Evolutionary conservation across 2,797 vertebrate genomes (phyloP).

Genomic region (Fratercula arctica): DNA sequence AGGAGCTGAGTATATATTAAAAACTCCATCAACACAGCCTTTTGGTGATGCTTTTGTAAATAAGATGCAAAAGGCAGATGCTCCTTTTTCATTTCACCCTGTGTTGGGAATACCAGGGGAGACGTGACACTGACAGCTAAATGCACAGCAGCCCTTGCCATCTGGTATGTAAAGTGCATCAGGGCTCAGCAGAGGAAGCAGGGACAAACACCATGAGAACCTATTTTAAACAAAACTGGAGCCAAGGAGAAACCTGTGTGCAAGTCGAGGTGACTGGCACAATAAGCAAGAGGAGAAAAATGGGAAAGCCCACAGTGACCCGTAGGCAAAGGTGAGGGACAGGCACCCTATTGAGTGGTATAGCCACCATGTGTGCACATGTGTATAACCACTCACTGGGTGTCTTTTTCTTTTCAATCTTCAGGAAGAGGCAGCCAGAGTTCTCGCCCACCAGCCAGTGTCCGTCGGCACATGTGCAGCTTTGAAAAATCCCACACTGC

Average conservation of each 20-base stretch:
- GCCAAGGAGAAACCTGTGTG: neutral
- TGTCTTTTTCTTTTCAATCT: constrained; percentile 84
- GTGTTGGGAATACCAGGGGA: neutral
- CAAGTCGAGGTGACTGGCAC: neutral
- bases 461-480: constrained; percentile 84
- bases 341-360: constrained; percentile 71
- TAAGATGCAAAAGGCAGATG: neutral
- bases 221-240: neutral
- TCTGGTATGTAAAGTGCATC: neutral
- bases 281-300: neutral
- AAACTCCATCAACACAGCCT: neutral
- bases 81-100: neutral
- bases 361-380: constrained; percentile 65
- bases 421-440: constrained; percentile 85
- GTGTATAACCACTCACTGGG: constrained; percentile 78
- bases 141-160: constrained; percentile 19
- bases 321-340: neutral
- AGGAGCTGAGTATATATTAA: neutral
- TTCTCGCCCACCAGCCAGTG: constrained; percentile 83
- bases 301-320: neutral
- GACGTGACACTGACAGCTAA: neutral
- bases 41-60: neutral
- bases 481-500: constrained; percentile 83
- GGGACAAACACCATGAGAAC: neutral
- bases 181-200: neutral